Percentiles rank a stretch among this genome's conserved stretches.
phyloP scores from a whole-genome alignment of 2,888 invertebrate genomes.

The Macaria liturata region DNA sequence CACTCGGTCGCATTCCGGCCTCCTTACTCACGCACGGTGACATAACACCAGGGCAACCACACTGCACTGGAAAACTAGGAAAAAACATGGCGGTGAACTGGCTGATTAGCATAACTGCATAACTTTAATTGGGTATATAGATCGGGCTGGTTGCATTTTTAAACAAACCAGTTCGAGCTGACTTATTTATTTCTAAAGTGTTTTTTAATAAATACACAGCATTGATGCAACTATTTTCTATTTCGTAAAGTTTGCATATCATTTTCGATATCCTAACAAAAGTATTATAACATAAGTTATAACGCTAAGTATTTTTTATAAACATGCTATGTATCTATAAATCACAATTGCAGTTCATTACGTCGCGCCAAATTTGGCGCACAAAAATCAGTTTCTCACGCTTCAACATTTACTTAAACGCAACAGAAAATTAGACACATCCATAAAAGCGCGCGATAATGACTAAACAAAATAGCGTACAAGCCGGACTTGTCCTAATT shows the following conservation, averaged over 20 bases:
- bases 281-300: too few species aligned
- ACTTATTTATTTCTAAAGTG: too few species aligned
- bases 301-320: too few species aligned
- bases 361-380: conserved; percentile 31
- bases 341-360: conserved; percentile 9
- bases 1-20: conserved; percentile 54
- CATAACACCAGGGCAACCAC: conserved; percentile 49
- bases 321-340: too few species aligned
- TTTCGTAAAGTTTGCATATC: too few species aligned
- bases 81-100: conserved; percentile 8
- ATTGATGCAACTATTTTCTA: too few species aligned
- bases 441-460: conserved; percentile 34
- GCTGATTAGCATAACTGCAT: conserved; percentile 21
- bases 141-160: too few species aligned
- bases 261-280: too few species aligned
- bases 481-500: conserved; percentile 37
- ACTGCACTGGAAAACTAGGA: conserved; percentile 35
- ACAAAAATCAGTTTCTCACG: conserved; percentile 30
- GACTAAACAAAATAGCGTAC: conserved; percentile 18
- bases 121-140: conserved; percentile 18
- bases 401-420: conserved; percentile 28
- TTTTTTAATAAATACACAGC: too few species aligned
- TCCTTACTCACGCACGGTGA: conserved; percentile 44
- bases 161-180: too few species aligned
- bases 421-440: conserved; percentile 35